Evolutionary conservation across 2,113 vertebrate species (phyloP), one percentile per base, ranked within the genome.

Genomic region (Pteruthius melanotis): DNA sequence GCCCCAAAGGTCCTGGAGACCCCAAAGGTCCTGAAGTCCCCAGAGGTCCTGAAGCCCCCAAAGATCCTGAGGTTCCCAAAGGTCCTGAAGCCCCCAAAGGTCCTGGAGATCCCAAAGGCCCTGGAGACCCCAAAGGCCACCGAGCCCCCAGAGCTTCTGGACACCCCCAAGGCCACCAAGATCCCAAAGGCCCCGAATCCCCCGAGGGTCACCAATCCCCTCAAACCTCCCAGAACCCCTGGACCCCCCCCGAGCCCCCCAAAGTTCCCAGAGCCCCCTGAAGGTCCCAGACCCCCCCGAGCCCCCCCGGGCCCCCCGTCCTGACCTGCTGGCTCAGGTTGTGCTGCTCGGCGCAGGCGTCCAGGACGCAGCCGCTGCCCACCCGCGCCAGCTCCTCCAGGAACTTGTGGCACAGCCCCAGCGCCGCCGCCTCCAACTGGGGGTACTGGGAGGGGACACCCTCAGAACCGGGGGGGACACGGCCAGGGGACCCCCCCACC

Each of bases 271-370:
- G 22, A 15, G 18, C 6, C n/a, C 28, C 63, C 40, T 7, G 15
- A 11, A 50, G 2, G 12, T 35, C 44, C 24, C 65, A 27, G 45
- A 49, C 9, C 14, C 24, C 9, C 24, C 45, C 11, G 45, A 49
- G 7, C 14, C 23, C 13, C 65, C 33, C 9, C 2, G n/a, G n/a
- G 10, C 12, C 7, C 22, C 7, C 22, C n/a, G 15, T 10, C 60
- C 74, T n/a, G 49, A 95, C 94, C 99, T 99, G 98, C 78, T 99
- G 98, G 2, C 98, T 98, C 66, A 99, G 98, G 68, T 98, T 99
- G 91, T 98, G 95, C 95, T 99, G 99, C 93, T 99, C 99, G 2
- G 99, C 98, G 64, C 98, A 99, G 63, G 99, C 97, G 3, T 99
- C 99, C 95, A 99, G 93, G 60, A 99, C 65, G 6, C 98, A 98